phyloP scores from a whole-genome alignment of 1,140 invertebrate genomes.

The Planococcus citri region DNA sequence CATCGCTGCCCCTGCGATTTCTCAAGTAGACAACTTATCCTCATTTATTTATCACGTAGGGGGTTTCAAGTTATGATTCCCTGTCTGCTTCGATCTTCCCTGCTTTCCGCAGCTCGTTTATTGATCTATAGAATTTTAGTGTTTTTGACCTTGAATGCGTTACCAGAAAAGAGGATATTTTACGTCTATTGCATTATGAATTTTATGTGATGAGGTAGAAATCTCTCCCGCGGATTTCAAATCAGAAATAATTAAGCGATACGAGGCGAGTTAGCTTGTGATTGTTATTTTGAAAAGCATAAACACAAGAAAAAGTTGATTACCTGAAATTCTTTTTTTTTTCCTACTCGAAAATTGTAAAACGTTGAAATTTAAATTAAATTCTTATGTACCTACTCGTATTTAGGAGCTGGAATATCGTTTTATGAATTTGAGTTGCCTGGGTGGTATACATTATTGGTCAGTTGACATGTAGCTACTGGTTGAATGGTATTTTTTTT shows the following conservation, averaged over 20 bases:
- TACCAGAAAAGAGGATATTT: not conserved
- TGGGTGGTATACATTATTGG: not conserved
- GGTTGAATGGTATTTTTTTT: not conserved
- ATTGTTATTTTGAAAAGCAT: not conserved
- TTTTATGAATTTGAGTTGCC: not conserved
- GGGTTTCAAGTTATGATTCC: not conserved
- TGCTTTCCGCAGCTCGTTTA: not conserved
- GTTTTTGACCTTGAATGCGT: not conserved
- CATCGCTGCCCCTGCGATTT: too few relatives aligned
- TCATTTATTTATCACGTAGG: too few relatives aligned
- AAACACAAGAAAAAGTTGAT: not conserved
- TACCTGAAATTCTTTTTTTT: too few relatives aligned
- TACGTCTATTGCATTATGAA: not conserved
- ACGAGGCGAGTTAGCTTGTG: not conserved
- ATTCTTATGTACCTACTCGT: not conserved
- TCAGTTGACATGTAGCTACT: not conserved
- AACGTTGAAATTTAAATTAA: not conserved
- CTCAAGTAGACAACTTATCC: too few relatives aligned
- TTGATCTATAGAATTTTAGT: not conserved
- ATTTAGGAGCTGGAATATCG: not conserved
- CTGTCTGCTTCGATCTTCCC: not conserved
- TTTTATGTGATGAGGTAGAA: not conserved
- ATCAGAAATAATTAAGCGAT: constrained; percentile 4
- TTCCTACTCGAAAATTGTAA: not conserved
- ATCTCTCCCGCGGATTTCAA: not conserved